These are phyloP conservation scores for Darevskia nairensis DNA, from an alignment of 2,797 vertebrate species.

Conservation along the genomic window DNA sequence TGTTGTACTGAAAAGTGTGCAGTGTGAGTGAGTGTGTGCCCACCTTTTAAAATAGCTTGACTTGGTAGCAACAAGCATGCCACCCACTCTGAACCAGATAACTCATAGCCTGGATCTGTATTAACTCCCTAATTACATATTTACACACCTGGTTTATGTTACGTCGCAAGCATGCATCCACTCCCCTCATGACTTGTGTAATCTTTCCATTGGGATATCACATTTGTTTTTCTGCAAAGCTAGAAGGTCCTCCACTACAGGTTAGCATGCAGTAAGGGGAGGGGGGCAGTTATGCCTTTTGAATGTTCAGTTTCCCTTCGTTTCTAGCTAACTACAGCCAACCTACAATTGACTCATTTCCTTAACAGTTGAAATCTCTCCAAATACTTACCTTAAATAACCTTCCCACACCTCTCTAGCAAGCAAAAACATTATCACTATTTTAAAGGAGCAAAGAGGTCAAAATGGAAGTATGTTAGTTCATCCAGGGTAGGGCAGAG, in stretches of 20 bases:
- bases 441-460: not conserved
- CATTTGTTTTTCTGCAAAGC: not conserved
- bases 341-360: not conserved
- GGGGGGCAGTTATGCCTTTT: not conserved
- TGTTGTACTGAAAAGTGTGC: not conserved
- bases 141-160: not conserved
- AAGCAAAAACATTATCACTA: not conserved
- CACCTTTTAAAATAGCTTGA: not conserved
- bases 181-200: not conserved
- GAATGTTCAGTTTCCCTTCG: not conserved
- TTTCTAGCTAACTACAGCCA: not conserved
- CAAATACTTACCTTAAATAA: constrained; percentile 1
- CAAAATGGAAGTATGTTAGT: not conserved
- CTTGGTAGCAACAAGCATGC: not conserved
- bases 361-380: not conserved
- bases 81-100: not conserved
- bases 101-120: not conserved
- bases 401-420: not conserved
- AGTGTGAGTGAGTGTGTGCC: not conserved
- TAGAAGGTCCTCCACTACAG: not conserved
- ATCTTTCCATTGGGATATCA: not conserved
- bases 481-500: not conserved
- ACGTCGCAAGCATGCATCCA: not conserved
- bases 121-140: not conserved
- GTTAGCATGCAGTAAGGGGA: not conserved